A percentile compares a stretch with the other conserved stretches of the same genome.
Conservation (phyloP, 2,113 vertebrate species). For the Spea multiplicata region DNA sequence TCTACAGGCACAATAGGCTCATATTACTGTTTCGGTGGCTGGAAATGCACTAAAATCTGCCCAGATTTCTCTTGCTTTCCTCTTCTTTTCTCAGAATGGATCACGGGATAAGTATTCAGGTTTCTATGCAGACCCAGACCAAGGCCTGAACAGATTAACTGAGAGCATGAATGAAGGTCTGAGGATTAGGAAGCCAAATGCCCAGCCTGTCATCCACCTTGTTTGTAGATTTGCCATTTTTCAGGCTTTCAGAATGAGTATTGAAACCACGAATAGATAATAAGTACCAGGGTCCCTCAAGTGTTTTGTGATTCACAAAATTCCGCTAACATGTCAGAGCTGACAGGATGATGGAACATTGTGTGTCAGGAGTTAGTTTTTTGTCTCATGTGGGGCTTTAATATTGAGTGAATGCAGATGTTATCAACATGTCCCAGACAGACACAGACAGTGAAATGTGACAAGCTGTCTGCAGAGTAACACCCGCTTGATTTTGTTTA, state of each 20-base stretch:
- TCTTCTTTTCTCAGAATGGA: constrained; percentile 76
- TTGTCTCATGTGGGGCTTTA: constrained; percentile 82
- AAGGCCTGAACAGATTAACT: constrained; percentile 87
- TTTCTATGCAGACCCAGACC: constrained; percentile 83
- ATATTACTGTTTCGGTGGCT: neutral
- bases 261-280: constrained; percentile 78
- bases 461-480: constrained; percentile 81
- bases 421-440: constrained; percentile 82
- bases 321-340: constrained; percentile 83
- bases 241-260: constrained; percentile 65
- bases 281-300: constrained; percentile 79
- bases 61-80: constrained; percentile 72
- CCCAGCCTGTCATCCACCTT: constrained; percentile 72
- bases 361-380: constrained; percentile 76
- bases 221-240: constrained; percentile 78
- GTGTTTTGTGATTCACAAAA: constrained; percentile 87
- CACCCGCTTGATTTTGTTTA: constrained; percentile 75
- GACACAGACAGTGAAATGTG: constrained; percentile 79
- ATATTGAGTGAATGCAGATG: constrained; percentile 96
- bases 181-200: constrained; percentile 79
- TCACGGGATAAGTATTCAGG: constrained; percentile 72
- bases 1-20: neutral
- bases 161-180: constrained; percentile 80
- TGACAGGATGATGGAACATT: constrained; percentile 79
- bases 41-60: neutral